Conservation (phyloP, 1,140 invertebrate species). For the Stegodyphus dumicola region DNA sequence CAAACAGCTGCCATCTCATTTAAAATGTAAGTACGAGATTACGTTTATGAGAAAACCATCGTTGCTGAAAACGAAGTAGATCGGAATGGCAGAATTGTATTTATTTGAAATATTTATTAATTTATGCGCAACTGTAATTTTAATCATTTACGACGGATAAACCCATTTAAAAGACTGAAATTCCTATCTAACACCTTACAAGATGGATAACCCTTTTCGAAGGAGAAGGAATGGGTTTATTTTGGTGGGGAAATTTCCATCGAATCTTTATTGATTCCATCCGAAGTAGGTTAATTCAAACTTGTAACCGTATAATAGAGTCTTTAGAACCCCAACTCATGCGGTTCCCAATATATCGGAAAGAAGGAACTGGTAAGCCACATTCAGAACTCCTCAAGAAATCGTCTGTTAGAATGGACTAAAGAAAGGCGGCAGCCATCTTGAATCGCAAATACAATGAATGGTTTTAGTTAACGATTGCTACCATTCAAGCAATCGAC, state of each 20-base stretch:
- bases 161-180: no score
- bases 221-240: constrained; percentile 7
- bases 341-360: constrained; percentile 39
- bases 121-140: no score
- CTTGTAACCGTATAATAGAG: constrained; percentile 55
- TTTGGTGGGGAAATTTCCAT: constrained; percentile 26
- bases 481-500: constrained; percentile 34
- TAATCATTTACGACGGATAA: no score
- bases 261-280: constrained; percentile 23
- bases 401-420: constrained; percentile 4
- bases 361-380: constrained; percentile 22
- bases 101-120: no score
- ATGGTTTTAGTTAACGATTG: constrained; percentile 58
- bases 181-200: no score
- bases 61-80: no score
- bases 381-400: constrained; percentile 17
- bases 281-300: constrained; percentile 52
- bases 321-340: constrained; percentile 38
- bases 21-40: no score
- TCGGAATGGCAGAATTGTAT: no score
- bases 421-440: constrained; percentile 2
- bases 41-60: no score
- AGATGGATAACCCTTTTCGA: no score
- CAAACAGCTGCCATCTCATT: no score
- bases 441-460: constrained; percentile 57